These are phyloP conservation scores for Stramonita haemastoma DNA, from an alignment of 2,888 invertebrate species.

Conservation along the genomic window DNA sequence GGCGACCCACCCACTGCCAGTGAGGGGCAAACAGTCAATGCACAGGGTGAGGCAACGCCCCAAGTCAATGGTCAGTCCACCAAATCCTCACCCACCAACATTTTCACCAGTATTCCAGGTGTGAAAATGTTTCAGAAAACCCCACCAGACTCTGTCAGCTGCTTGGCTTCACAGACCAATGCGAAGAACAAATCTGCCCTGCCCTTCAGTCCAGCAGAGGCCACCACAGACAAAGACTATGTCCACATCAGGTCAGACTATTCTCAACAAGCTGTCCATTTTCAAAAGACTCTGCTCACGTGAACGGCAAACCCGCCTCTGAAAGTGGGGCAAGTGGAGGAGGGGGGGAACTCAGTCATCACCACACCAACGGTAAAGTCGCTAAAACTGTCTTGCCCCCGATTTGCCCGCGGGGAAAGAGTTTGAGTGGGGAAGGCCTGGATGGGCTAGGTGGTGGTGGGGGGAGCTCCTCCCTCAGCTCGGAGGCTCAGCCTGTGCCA, in stretches of 20 bases:
- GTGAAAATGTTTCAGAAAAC: not conserved
- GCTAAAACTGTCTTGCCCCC: slow-evolving; percentile 51
- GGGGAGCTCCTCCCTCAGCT: not conserved
- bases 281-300: slow-evolving; percentile 26
- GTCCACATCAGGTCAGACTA: slow-evolving; percentile 48
- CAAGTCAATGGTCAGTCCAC: not conserved
- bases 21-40: not conserved
- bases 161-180: not conserved
- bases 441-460: not conserved
- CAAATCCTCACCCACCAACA: not conserved
- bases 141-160: not conserved
- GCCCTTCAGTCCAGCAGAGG: not conserved
- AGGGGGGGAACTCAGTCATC: slow-evolving; percentile 40
- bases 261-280: slow-evolving; percentile 39
- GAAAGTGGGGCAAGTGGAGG: not conserved
- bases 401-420: slow-evolving; percentile 29
- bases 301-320: not conserved
- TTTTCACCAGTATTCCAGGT: not conserved
- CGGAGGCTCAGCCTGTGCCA: not conserved
- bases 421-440: not conserved
- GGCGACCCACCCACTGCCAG: not conserved
- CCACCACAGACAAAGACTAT: slow-evolving; percentile 50
- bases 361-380: slow-evolving; percentile 41
- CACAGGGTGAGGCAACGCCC: too few species aligned
- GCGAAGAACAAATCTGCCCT: not conserved